phyloP scores from a whole-genome alignment of 2,113 vertebrate genomes.

The Synchiropus splendidus region DNA sequence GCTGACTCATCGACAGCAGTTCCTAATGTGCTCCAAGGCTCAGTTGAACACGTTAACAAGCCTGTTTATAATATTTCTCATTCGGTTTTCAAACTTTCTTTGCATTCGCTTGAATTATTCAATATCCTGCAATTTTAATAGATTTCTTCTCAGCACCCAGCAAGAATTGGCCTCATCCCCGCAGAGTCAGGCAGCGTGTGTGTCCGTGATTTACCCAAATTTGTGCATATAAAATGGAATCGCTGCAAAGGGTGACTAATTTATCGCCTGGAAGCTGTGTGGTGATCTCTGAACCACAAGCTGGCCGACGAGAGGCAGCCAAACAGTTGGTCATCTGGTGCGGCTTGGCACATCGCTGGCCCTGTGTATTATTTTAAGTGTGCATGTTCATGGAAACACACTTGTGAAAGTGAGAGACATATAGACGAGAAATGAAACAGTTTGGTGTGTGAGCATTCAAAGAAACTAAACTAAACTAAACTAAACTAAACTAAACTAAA shows the following conservation, averaged over 20 bases:
- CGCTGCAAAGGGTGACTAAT: slow-evolving; percentile 38
- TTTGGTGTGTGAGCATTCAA: no score
- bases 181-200: slow-evolving; percentile 1
- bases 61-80: no score
- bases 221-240: neutral
- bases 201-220: neutral
- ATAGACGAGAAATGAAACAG: slow-evolving; percentile 1
- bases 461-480: no score
- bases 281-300: slow-evolving; percentile 46
- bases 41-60: no score
- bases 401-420: slow-evolving; percentile 23
- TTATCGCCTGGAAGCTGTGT: slow-evolving; percentile 41
- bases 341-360: slow-evolving; percentile 39
- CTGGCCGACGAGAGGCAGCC: slow-evolving; percentile 26
- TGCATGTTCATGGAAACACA: neutral
- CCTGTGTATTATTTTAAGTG: slow-evolving; percentile 26
- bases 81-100: no score
- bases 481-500: no score
- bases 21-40: no score
- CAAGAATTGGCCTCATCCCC: slow-evolving; percentile 11
- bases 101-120: no score
- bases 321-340: slow-evolving; percentile 55
- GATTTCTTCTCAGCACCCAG: neutral
- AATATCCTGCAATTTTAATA: no score
- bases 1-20: no score